Percentiles rank a stretch among this genome's conserved stretches.
phyloP scores from a whole-genome alignment of 2,113 vertebrate genomes.

The Sinocyclocheilus maitianheensis region DNA sequence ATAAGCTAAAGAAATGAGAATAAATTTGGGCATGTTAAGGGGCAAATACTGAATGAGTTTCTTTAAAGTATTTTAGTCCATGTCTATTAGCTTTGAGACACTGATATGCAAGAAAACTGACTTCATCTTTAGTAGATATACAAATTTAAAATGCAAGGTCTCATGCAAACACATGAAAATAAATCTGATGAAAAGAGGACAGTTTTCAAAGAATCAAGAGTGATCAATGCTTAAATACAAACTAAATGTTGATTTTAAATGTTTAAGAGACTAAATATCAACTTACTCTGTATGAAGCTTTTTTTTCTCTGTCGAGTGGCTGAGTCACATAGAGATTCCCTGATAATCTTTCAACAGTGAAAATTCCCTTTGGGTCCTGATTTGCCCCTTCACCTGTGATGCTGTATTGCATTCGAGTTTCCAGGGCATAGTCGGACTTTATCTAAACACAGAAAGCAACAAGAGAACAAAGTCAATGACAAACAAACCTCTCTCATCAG shows the following conservation, averaged over 20 bases:
- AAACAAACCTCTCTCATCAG: background rate
- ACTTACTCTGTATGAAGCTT: slow-evolving; percentile 53
- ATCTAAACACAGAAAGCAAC: slow-evolving; percentile 60
- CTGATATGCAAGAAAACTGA: background rate
- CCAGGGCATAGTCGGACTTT: slow-evolving; percentile 55
- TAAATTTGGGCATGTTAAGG: background rate
- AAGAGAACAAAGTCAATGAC: background rate
- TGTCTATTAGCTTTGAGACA: background rate
- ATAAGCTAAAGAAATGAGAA: slow-evolving; percentile 57
- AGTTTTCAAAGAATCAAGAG: too few relatives aligned
- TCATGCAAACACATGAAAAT: background rate
- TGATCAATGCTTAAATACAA: background rate
- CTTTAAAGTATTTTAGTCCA: background rate
- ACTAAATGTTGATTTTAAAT: background rate
- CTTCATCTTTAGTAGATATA: background rate
- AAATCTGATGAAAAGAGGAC: too few relatives aligned
- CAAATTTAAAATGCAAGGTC: background rate
- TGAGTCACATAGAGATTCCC: slow-evolving; percentile 64
- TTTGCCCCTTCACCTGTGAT: slow-evolving; percentile 72
- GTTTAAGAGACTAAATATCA: background rate
- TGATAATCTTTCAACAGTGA: slow-evolving; percentile 51
- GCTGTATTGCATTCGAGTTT: slow-evolving; percentile 54
- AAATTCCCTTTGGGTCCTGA: slow-evolving; percentile 57
- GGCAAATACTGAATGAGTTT: too few relatives aligned
- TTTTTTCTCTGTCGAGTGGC: slow-evolving; percentile 68